Conservation (phyloP, 2,113 vertebrate species). For the Gymnorhina tibicen region DNA sequence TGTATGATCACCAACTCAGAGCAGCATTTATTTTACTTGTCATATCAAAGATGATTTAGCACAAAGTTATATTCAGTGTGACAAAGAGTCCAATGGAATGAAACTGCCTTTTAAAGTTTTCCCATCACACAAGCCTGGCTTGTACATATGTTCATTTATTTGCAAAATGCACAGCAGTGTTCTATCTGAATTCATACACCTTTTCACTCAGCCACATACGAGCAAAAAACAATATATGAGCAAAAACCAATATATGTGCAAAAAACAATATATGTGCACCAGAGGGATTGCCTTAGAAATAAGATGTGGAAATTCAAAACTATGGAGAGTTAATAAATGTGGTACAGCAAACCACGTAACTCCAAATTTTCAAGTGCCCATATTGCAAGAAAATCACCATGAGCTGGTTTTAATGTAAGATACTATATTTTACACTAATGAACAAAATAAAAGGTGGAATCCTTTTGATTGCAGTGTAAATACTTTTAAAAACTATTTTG, state of each 20-base stretch:
- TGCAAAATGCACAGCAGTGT: background rate
- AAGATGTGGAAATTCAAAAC: background rate
- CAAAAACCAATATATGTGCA: background rate
- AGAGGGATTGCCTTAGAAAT: background rate
- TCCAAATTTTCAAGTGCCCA: background rate
- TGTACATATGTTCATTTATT: background rate
- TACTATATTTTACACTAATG: background rate
- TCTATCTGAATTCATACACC: background rate
- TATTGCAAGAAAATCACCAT: background rate
- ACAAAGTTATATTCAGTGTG: background rate
- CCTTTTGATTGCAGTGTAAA: background rate
- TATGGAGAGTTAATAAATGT: background rate
- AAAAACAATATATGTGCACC: background rate
- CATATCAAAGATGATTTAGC: background rate
- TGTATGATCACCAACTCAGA: background rate
- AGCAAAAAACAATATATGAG: background rate
- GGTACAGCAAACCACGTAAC: background rate
- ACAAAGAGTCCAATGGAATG: background rate
- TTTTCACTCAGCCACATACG: background rate
- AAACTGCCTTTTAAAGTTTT: background rate
- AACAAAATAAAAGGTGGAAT: background rate
- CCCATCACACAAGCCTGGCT: background rate
- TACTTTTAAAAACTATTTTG: background rate
- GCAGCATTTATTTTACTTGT: background rate
- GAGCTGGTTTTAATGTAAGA: background rate